Conservation (phyloP, 2,113 vertebrate genomes). For the Vidua macroura region DNA sequence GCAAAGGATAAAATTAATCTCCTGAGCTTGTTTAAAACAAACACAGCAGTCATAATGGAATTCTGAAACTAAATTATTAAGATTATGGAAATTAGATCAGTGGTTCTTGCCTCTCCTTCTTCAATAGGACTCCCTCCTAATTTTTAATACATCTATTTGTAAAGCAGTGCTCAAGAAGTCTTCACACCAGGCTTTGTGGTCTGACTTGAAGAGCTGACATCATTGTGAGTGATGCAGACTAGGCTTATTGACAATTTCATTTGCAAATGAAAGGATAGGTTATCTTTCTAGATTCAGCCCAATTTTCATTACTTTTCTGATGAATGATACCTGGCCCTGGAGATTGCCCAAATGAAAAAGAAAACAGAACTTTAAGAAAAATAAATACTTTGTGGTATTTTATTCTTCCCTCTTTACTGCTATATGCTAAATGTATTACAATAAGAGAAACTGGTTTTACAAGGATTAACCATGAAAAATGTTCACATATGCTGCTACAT, state of each 20-base stretch:
- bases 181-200: background rate
- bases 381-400: background rate
- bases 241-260: background rate
- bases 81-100: background rate
- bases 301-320: background rate
- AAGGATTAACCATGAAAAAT: background rate
- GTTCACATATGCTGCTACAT: background rate
- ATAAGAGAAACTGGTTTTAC: background rate
- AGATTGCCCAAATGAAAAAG: background rate
- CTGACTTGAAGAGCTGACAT: background rate
- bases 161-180: background rate
- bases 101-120: background rate
- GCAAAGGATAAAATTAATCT: background rate
- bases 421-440: background rate
- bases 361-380: background rate
- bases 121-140: background rate
- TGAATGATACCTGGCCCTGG: background rate
- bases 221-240: background rate
- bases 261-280: background rate
- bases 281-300: background rate
- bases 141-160: background rate
- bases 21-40: background rate
- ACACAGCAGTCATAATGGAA: background rate
- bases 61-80: background rate
- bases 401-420: background rate